Evolutionary conservation across 2,888 invertebrate species (phyloP).

Genomic region (Leucozona laternaria): DNA sequence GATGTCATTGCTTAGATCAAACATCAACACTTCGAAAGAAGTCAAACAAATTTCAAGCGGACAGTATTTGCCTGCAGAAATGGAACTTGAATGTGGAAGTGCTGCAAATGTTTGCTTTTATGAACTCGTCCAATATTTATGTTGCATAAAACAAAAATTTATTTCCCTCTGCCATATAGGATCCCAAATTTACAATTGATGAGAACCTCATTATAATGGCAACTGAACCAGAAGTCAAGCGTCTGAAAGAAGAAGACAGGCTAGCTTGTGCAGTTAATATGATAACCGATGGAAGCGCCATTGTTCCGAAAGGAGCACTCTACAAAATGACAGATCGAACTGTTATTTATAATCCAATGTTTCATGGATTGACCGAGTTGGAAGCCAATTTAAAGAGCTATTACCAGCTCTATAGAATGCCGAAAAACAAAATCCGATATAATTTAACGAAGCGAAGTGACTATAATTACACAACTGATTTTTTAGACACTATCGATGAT

Average conservation of each 20-base stretch:
- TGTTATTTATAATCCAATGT: slow-evolving; percentile 89
- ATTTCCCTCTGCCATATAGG: slow-evolving; percentile 79
- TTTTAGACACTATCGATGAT: slow-evolving; percentile 91
- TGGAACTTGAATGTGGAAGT: too few species aligned
- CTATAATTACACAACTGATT: slow-evolving; percentile 94
- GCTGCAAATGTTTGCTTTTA: too few species aligned
- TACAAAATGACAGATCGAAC: slow-evolving; percentile 90
- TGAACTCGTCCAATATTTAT: too few species aligned
- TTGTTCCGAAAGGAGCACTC: slow-evolving; percentile 92
- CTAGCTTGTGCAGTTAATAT: slow-evolving; percentile 88
- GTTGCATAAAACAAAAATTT: background rate
- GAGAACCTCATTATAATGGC: slow-evolving; percentile 83
- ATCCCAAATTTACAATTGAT: slow-evolving; percentile 84
- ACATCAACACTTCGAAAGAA: too few species aligned
- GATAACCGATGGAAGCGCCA: slow-evolving; percentile 89
- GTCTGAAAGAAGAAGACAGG: slow-evolving; percentile 92
- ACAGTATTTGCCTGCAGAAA: too few species aligned
- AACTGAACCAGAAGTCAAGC: slow-evolving; percentile 84
- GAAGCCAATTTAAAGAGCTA: slow-evolving; percentile 90
- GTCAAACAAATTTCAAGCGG: too few species aligned
- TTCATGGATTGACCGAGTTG: slow-evolving; percentile 86
- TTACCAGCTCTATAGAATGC: slow-evolving; percentile 90
- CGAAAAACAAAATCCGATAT: slow-evolving; percentile 89
- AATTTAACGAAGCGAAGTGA: slow-evolving; percentile 91
- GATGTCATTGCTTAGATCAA: too few species aligned